Percentiles rank a stretch among this genome's conserved stretches.
Conservation (phyloP, 2,888 invertebrate genomes). For the Bombylius major region DNA sequence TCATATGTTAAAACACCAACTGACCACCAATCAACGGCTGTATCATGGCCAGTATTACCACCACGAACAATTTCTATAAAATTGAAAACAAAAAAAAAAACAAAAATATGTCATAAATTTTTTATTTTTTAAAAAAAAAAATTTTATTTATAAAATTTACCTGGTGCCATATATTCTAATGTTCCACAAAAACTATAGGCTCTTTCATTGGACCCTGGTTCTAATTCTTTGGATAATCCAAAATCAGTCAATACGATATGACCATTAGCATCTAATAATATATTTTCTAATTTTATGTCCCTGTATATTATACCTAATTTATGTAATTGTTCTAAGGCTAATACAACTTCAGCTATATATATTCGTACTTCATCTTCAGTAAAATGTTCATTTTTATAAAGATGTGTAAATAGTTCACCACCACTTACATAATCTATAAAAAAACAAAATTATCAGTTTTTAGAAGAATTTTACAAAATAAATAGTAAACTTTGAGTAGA, state of each 20-base stretch:
- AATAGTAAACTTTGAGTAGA: not conserved
- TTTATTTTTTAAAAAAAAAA: not conserved
- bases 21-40: slow-evolving; percentile 99
- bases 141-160: slow-evolving; percentile 9
- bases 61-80: slow-evolving; percentile 55
- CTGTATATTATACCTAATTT: slow-evolving; percentile 95
- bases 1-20: slow-evolving; percentile 94
- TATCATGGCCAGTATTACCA: slow-evolving; percentile 84
- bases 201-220: slow-evolving; percentile 51
- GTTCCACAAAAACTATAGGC: slow-evolving; percentile 98
- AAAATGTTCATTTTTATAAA: slow-evolving; percentile 89
- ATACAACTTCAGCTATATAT: slow-evolving; percentile 91
- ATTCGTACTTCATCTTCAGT: slow-evolving; percentile 79
- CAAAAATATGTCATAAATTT: not conserved
- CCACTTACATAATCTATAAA: slow-evolving; percentile 90
- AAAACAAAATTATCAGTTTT: not conserved
- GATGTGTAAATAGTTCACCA: slow-evolving; percentile 93
- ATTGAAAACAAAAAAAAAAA: slow-evolving; percentile 1
- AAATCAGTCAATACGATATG: slow-evolving; percentile 96
- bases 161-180: slow-evolving; percentile 97
- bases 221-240: slow-evolving; percentile 88
- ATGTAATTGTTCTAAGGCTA: slow-evolving; percentile 91
- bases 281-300: slow-evolving; percentile 95
- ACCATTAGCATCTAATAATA: slow-evolving; percentile 83
- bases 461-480: not conserved